These are phyloP conservation scores for Drosophila baimaii DNA, from an alignment of 1,140 invertebrate species.

Conservation along the genomic window DNA sequence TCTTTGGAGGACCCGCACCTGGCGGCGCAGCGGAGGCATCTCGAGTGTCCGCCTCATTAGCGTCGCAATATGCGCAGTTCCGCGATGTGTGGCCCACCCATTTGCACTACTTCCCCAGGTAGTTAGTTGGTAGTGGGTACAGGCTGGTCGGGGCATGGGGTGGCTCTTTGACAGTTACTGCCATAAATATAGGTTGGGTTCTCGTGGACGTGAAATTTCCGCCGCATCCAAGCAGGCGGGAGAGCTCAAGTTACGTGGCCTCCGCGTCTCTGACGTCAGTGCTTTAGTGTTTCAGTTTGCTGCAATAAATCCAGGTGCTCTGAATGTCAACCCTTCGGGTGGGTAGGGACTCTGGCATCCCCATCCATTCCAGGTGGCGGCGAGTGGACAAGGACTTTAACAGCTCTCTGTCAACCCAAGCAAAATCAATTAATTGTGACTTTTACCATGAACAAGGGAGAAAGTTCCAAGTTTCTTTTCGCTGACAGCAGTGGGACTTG, in stretches of 20 bases:
- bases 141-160: neutral
- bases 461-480: neutral
- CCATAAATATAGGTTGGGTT: slow-evolving; percentile 54
- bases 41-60: slow-evolving; percentile 40
- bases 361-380: slow-evolving; percentile 1
- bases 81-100: slow-evolving; percentile 66
- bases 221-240: slow-evolving; percentile 47
- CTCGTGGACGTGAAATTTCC: slow-evolving; percentile 28
- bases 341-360: neutral
- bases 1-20: neutral
- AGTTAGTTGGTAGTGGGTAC: slow-evolving; percentile 3
- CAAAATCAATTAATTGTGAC: slow-evolving; percentile 16
- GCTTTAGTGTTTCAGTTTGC: slow-evolving; percentile 6
- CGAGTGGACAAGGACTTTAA: neutral
- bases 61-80: slow-evolving; percentile 45
- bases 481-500: neutral
- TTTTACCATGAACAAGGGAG: neutral
- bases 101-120: slow-evolving; percentile 77
- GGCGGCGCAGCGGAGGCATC: neutral
- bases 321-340: slow-evolving; percentile 10
- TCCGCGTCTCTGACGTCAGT: slow-evolving; percentile 34
- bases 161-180: slow-evolving; percentile 36
- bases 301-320: slow-evolving; percentile 19
- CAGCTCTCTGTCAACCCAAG: slow-evolving; percentile 7
- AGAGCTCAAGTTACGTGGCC: slow-evolving; percentile 56